Conservation (phyloP, 2,113 vertebrate genomes). For the Podiceps cristatus region DNA sequence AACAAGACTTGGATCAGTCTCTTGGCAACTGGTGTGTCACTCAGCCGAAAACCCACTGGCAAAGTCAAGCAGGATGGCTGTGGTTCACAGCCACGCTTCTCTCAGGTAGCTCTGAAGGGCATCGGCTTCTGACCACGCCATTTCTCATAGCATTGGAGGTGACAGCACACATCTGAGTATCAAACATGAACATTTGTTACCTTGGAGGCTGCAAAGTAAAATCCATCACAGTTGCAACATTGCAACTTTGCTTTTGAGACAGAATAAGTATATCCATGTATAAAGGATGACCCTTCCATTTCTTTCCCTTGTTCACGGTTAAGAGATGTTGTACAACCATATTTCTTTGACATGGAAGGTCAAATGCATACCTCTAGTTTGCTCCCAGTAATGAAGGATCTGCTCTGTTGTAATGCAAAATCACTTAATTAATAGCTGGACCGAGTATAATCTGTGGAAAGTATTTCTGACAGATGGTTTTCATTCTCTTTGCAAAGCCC, state of each 20-base stretch:
- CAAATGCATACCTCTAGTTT: background rate
- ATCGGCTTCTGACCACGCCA: background rate
- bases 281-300: background rate
- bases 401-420: slow-evolving; percentile 17
- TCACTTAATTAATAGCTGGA: slow-evolving; percentile 43
- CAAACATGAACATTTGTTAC: fast-evolving
- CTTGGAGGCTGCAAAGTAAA: background rate
- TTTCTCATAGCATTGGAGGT: background rate
- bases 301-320: background rate
- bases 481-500: slow-evolving; percentile 63
- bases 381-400: background rate
- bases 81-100: background rate
- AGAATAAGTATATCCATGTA: background rate
- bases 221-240: background rate
- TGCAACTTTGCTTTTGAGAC: background rate
- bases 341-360: background rate
- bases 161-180: background rate
- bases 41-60: slow-evolving; percentile 25
- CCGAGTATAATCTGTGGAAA: slow-evolving; percentile 16
- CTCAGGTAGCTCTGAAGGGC: background rate
- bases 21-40: slow-evolving; percentile 12
- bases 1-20: slow-evolving; percentile 19
- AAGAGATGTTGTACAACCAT: background rate
- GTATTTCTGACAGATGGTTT: slow-evolving; percentile 71
- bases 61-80: background rate